Conservation (phyloP, 1,140 invertebrate genomes). For the Danaus melanippus region DNA sequence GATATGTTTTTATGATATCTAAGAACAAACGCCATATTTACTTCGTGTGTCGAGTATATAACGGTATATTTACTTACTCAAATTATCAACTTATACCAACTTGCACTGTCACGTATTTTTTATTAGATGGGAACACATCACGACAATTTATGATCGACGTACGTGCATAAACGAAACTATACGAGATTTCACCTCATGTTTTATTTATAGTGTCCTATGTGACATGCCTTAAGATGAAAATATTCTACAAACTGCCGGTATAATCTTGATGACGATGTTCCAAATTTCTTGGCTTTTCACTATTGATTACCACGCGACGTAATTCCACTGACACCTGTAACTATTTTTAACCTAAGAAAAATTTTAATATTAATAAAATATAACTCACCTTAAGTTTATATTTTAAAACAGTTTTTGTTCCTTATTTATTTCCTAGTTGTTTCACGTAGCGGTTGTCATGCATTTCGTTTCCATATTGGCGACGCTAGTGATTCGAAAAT, state of each 20-base stretch:
- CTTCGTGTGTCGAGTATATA: constrained; percentile 14
- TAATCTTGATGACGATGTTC: constrained; percentile 21
- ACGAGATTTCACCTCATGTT: constrained; percentile 23
- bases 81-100: constrained; percentile 6
- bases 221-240: constrained; percentile 15
- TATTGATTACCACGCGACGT: constrained; percentile 19
- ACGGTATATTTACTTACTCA: constrained; percentile 17
- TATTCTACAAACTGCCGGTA: constrained; percentile 26
- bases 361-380: constrained; percentile 2
- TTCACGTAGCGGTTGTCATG: constrained; percentile 57
- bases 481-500: constrained; percentile 39
- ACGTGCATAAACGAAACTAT: constrained; percentile 21
- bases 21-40: constrained; percentile 8
- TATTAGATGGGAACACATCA: constrained; percentile 12
- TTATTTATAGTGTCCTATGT: constrained; percentile 22
- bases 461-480: constrained; percentile 65
- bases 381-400: constrained; percentile 48
- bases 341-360: constrained; percentile 1
- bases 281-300: constrained; percentile 19
- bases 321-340: constrained; percentile 11
- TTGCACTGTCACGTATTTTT: constrained; percentile 17
- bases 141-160: constrained; percentile 13
- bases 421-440: constrained; percentile 63
- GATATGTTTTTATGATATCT: too few species aligned
- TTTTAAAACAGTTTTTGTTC: constrained; percentile 46